A percentile compares a stretch with the other conserved stretches of the same genome.
These are phyloP conservation scores for Oreocharis arfaki DNA, from an alignment of 2,113 vertebrate species.

Conservation along the genomic window DNA sequence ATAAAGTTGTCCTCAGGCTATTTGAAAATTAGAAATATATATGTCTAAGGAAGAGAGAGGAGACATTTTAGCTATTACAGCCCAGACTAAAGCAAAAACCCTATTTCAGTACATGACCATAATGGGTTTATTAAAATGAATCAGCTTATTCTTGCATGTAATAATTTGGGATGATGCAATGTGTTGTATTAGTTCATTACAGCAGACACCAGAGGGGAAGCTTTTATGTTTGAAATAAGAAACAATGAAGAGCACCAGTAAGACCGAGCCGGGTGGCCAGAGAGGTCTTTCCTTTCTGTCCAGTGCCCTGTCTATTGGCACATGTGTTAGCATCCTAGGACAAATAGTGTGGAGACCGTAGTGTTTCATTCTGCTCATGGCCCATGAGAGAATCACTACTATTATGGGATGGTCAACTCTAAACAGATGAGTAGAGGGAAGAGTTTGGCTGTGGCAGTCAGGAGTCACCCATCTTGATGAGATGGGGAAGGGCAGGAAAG, in stretches of 20 bases:
- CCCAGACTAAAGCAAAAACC: neutral
- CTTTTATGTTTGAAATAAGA: neutral
- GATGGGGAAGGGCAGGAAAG: neutral
- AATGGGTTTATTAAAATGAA: neutral
- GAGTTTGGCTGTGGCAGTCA: neutral
- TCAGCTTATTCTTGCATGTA: neutral
- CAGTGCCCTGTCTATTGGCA: neutral
- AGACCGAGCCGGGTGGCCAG: neutral
- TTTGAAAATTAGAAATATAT: neutral
- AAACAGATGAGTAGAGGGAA: neutral
- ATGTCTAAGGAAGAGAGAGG: neutral
- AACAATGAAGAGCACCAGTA: neutral
- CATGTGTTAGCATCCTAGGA: neutral
- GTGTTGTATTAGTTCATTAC: neutral
- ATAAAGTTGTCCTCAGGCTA: neutral
- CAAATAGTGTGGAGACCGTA: neutral
- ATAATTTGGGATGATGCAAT: neutral
- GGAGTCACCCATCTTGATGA: accelerated
- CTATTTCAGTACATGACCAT: neutral
- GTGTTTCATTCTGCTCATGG: neutral
- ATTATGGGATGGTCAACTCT: neutral
- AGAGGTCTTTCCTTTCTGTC: neutral
- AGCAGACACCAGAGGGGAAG: neutral
- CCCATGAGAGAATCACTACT: neutral
- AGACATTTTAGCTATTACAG: neutral